These are phyloP conservation scores for Eugnorisma glareosa DNA, from an alignment of 2,888 invertebrate genomes.

Conservation along the genomic window DNA sequence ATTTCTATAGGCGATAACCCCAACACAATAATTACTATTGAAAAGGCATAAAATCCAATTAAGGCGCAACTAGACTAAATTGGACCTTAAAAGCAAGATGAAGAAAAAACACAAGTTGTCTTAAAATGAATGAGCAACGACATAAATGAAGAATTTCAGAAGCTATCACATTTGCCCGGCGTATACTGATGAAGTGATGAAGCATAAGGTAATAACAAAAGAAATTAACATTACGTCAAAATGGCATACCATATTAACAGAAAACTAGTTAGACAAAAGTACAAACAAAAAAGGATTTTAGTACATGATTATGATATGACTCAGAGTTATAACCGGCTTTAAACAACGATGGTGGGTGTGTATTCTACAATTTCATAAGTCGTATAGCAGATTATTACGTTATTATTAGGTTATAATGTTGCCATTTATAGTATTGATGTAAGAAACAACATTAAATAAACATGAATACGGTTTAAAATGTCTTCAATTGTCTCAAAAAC, in stretches of 20 bases:
- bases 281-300: slow-evolving; percentile 38
- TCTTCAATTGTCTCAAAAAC: not conserved
- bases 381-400: slow-evolving; percentile 5
- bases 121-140: not conserved
- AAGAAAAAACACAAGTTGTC: not conserved
- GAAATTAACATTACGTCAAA: slow-evolving; percentile 28
- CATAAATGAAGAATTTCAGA: slow-evolving; percentile 7
- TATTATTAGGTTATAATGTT: slow-evolving; percentile 12
- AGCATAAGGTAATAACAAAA: slow-evolving; percentile 6
- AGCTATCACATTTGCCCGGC: not conserved
- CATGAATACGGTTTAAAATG: not conserved
- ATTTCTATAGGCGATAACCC: not conserved
- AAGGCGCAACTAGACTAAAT: not conserved
- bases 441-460: not conserved
- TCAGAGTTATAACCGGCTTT: slow-evolving; percentile 43
- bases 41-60: not conserved
- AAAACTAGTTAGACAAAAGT: slow-evolving; percentile 34
- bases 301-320: slow-evolving; percentile 41
- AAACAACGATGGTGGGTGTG: slow-evolving; percentile 29
- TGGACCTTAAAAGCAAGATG: not conserved
- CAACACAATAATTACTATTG: not conserved
- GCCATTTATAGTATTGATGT: not conserved
- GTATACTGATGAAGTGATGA: slow-evolving; percentile 2
- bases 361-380: slow-evolving; percentile 17
- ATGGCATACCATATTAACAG: slow-evolving; percentile 20